Conservation (phyloP, 2,888 invertebrate species). For the Troglohyphantes excavatus region DNA sequence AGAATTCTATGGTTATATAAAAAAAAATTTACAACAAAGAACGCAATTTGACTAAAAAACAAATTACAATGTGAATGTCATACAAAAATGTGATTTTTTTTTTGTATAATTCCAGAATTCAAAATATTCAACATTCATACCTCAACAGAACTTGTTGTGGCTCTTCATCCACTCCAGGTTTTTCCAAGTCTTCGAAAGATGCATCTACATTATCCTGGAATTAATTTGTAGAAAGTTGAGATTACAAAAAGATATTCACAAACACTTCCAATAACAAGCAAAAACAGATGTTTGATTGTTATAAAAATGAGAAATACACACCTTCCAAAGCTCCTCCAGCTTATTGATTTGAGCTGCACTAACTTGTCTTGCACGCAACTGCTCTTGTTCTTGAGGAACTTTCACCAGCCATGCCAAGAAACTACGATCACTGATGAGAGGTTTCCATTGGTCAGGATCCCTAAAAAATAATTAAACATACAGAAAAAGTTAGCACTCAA, state of each 20-base stretch:
- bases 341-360: conserved; percentile 98
- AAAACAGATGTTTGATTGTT: no score
- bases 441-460: conserved; percentile 99
- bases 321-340: conserved; percentile 98
- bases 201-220: conserved; percentile 94
- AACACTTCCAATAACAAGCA: no score
- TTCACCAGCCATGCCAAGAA: conserved; percentile 98
- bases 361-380: conserved; percentile 96
- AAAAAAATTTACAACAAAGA: no score
- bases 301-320: conserved; percentile 20
- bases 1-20: no score
- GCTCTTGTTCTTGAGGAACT: conserved; percentile 98
- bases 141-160: conserved; percentile 91
- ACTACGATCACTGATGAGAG: conserved; percentile 96
- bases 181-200: conserved; percentile 98
- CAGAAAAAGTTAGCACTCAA: no score
- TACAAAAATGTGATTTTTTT: no score
- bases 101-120: no score
- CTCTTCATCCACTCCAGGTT: conserved; percentile 98
- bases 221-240: not conserved
- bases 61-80: no score
- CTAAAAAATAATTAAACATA: no score
- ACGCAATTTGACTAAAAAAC: no score
- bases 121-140: conserved; percentile 17
- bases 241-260: not conserved